Conservation (phyloP, 2,113 vertebrate genomes). For the Aptenodytes patagonicus region DNA sequence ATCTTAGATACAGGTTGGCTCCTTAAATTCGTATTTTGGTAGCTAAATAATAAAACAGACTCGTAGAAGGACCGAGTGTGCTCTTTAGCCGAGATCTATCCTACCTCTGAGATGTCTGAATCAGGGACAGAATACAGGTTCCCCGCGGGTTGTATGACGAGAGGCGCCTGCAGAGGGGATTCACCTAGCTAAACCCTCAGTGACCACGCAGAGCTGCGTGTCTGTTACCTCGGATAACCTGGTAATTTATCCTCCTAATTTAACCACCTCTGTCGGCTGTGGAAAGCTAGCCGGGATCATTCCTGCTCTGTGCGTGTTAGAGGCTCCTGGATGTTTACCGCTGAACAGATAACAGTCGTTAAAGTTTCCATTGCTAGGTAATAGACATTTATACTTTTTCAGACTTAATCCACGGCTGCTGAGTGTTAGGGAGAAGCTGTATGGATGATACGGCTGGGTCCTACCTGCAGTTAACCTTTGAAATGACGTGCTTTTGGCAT, state of each 20-base stretch:
- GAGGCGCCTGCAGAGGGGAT: neutral
- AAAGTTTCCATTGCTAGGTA: neutral
- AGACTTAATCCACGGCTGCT: neutral
- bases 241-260: neutral
- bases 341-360: neutral
- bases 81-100: neutral
- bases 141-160: fast-evolving
- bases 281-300: neutral
- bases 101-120: neutral
- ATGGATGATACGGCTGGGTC: neutral
- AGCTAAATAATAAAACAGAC: neutral
- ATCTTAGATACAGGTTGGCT: neutral
- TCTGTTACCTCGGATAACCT: neutral
- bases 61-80: neutral
- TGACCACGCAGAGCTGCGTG: neutral
- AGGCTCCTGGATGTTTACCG: neutral
- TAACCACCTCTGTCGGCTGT: neutral
- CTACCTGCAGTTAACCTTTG: neutral
- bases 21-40: neutral
- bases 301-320: neutral
- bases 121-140: neutral
- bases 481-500: neutral
- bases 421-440: neutral
- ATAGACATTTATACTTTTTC: neutral
- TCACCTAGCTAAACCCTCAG: neutral